Evolutionary conservation across 2,113 vertebrate species (phyloP).

Genomic region (Scopus umbretta): DNA sequence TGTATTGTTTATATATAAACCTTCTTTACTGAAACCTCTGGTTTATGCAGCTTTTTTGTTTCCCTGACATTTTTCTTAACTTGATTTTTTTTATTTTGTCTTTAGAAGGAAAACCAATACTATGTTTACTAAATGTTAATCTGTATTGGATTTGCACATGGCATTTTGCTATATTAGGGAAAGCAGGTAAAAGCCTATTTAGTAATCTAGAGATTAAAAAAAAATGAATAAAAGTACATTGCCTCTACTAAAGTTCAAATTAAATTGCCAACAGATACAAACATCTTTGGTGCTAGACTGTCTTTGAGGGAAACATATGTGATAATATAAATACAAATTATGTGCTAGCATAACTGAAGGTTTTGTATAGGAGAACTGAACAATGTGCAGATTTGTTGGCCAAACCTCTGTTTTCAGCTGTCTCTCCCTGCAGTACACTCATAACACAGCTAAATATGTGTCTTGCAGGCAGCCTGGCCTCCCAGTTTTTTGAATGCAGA

Average conservation of each 20-base stretch:
- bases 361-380: background rate
- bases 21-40: background rate
- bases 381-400: background rate
- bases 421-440: rapidly evolving
- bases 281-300: background rate
- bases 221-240: background rate
- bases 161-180: background rate
- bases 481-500: background rate
- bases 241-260: background rate
- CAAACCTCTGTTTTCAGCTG: background rate
- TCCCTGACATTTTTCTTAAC: background rate
- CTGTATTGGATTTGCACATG: background rate
- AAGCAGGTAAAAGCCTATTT: background rate
- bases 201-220: background rate
- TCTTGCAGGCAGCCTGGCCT: background rate
- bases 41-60: background rate
- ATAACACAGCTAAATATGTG: rapidly evolving
- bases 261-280: background rate
- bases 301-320: background rate
- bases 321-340: background rate
- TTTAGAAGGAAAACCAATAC: background rate
- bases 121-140: background rate
- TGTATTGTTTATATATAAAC: background rate
- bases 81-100: background rate
- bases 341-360: background rate